These are phyloP conservation scores for Sepiola atlantica DNA, from an alignment of 2,888 invertebrate genomes.

Conservation along the genomic window DNA sequence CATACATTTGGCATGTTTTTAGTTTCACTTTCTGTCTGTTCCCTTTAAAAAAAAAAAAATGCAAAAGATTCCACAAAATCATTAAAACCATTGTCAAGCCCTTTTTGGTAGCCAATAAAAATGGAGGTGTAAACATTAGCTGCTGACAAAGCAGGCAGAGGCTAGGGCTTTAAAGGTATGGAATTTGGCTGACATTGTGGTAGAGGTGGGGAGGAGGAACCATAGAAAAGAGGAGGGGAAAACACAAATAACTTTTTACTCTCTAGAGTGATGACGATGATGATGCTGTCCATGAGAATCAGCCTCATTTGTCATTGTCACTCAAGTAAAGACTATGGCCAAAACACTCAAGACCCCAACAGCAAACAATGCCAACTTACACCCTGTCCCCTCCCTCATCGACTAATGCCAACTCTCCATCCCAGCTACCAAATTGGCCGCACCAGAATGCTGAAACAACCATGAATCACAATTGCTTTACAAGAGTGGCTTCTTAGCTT, in stretches of 20 bases:
- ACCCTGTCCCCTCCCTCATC: neutral
- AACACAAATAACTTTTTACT: neutral
- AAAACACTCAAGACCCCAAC: constrained; percentile 32
- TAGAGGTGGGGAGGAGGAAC: neutral
- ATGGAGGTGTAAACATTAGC: constrained; percentile 5
- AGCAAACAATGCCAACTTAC: neutral
- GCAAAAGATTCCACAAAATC: neutral
- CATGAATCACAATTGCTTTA: neutral
- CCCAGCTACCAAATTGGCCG: neutral
- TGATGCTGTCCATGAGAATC: constrained; percentile 19
- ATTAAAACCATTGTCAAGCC: constrained; percentile 2
- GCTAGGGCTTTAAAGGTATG: neutral
- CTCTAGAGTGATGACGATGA: neutral
- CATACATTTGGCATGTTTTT: neutral
- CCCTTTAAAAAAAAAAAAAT: neutral
- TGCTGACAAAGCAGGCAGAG: neutral
- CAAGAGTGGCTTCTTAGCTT: neutral
- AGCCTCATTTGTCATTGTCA: constrained; percentile 12
- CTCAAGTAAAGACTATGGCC: constrained; percentile 23
- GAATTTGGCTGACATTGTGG: neutral
- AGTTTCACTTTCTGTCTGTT: neutral
- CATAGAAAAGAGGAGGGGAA: neutral
- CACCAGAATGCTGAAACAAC: neutral
- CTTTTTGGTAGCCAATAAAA: neutral
- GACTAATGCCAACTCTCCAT: no score